Base-by-base conservation (phyloP, 2,888 invertebrate genomes). In the Drosophila testacea region DNA sequence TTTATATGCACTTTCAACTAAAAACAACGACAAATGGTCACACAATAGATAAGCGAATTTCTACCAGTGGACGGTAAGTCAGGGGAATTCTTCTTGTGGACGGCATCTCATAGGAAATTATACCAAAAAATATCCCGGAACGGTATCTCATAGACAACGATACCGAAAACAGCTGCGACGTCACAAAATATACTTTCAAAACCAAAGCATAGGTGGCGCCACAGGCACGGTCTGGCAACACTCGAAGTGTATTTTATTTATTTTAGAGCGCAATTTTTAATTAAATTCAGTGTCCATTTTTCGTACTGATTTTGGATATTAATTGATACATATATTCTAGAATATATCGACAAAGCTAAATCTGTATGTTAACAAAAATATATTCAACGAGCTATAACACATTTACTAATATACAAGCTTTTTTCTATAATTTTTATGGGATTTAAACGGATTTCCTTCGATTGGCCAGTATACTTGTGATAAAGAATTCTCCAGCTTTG, bases 401-500 rank as follows among this genome's bases (percentile, higher is more conserved):
- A 52, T 63, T 67, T 63, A 46, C 41, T 48, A 52, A 57, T 55
- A 39, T 50, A 52, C 42, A 13, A 16, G n/a, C 27, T 10, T n/a
- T 54, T 39, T 57, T 36, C 6, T 42, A 36, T 9, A 7, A 47
- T 56, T 60, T 11, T 60, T 11, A 3, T n/a, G 1, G 7, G 11
- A 6, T 4, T 38, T 54, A 71, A 22, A 67, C 47, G 6, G 61
- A 44, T 32, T 81, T 83, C 16, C 69, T 77, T 9, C 95, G 93
- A 76, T 94, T 94, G 65, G 95, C 95, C 56, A 98, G 91, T 77
- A 98, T 95, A 90, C 96, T 97, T 2, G 96, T 94, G 22, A 98
- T 95, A 90, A 97, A 97, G 92, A 96, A 97, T 93, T 98, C 98
- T 4, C 99, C 99, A n/a, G 99, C 99, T 91, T 98, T 96, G 89